Base-by-base conservation (phyloP, 1,140 invertebrate genomes). In the Protaetia brevitarsis region DNA sequence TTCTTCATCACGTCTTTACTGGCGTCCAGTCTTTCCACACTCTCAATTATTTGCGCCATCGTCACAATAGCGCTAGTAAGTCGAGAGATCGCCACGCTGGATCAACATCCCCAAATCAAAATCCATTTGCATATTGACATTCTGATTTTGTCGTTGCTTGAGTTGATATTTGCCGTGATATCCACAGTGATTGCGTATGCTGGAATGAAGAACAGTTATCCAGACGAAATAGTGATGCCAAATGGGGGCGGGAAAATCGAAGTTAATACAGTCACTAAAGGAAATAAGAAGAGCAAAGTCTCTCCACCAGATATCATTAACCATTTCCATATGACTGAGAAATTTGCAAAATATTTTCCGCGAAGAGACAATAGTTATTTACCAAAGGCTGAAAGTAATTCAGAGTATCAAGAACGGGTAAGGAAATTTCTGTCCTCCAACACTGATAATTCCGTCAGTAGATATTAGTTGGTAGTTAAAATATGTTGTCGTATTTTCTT, bases 191-290 rank as follows among this genome's bases (percentile, higher is more conserved):
- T 88, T 26, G 82, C 83, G 3, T 84, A 85, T 67, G 81, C 79
- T 29, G 87, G 87, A 5, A 86, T 87, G 84, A 82, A 74, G 26
- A 86, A 82, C 67, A 75, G 77, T 45, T 84, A 86, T 67, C 83
- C 84, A 19, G 85, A 86, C 23, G 82, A 82, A 19, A 74, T 80
- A 4, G 69, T 75, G 3, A 36, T 73, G 10, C 69, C 70, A 21
- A 72, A 71, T 67, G 83, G 85, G 13, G 74, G 79, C 7, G 79
- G 81, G 0, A 80, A 80, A 64, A 75, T 83, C 10, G 79, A 79
- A 23, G 80, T 83, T 2, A 79, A 82, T 1, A 83, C 81, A 0
- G 79, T 79, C 31, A 79, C 80, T n/a, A 83, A 84, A 74, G 81
- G 81, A 0, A 83, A 81, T 71, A 78, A 78, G n/a, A 82, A 81